Percentiles rank a stretch among this genome's conserved stretches.
Evolutionary conservation across 1,140 invertebrate species (phyloP).

Genomic region (Drosophila jambulina): DNA sequence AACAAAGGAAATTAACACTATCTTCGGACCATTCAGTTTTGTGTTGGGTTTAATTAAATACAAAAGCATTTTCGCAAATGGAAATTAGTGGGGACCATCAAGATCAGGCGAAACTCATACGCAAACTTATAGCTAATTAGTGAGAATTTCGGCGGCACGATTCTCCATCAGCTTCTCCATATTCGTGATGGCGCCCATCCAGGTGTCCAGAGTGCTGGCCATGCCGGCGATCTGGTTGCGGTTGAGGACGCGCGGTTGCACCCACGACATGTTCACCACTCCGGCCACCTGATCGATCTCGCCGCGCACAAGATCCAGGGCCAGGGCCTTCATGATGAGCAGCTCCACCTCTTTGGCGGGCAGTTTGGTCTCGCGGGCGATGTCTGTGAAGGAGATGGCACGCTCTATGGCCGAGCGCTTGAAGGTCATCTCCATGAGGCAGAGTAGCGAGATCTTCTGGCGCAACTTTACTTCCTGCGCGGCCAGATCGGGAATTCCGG

Average conservation of each 20-base stretch:
- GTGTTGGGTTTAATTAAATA: constrained; percentile 65
- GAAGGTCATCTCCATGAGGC: constrained; percentile 97
- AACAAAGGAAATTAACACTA: constrained; percentile 34
- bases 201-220: constrained; percentile 91
- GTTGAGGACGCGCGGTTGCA: constrained; percentile 96
- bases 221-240: constrained; percentile 90
- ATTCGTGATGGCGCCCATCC: constrained; percentile 93
- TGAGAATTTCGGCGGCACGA: constrained; percentile 93
- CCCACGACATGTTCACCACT: constrained; percentile 94
- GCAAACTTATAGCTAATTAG: constrained; percentile 83
- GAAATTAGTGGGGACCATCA: constrained; percentile 38
- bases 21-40: constrained; percentile 12
- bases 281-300: constrained; percentile 96
- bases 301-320: constrained; percentile 96
- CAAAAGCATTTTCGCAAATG: constrained; percentile 62
- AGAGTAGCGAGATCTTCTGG: constrained; percentile 97
- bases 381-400: constrained; percentile 96
- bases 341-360: constrained; percentile 95
- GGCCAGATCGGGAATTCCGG: constrained; percentile 94
- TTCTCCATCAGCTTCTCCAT: constrained; percentile 94
- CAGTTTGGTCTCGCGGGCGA: constrained; percentile 93
- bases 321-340: constrained; percentile 98
- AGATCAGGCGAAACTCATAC: constrained; percentile 31
- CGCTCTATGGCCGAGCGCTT: constrained; percentile 90
- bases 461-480: constrained; percentile 93